Evolutionary conservation across 2,888 invertebrate species (phyloP), one percentile per base, ranked within the genome.

Genomic region (Parnassius smintheus): DNA sequence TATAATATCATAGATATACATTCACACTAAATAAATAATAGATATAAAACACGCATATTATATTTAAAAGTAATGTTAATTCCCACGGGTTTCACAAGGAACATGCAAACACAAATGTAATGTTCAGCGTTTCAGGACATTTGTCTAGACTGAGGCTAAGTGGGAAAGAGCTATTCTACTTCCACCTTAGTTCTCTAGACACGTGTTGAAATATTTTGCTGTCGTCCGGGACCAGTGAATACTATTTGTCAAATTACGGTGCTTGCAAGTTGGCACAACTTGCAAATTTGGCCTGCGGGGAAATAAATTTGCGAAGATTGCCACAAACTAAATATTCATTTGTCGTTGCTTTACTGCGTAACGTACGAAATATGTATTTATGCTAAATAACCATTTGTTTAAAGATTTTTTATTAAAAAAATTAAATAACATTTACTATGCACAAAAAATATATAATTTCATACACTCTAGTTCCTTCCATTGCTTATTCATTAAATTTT

Each of bases 131-230:
- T 54, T 61, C 71, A 72, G 72, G 75, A 76, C 76, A 82, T 80
- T 79, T 74, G 82, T 85, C 84, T 81, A 80, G 82, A 82, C 81
- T 71, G 75, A 72, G 73, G 69, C 73, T 69, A 71, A 74, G 69
- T 72, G 73, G 68, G 69, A 69, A 72, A 69, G 68, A 66, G 73
- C 68, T 75, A 9, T 7, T 35, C 3, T 7, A 35, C 70, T 70
- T 73, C 70, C 73, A 69, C 72, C 73, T 73, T 72, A 75, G 69
- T 66, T 60, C 67, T 61, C 62, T 59, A 65, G 70, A 70, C 70
- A 72, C 70, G 70, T 70, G 71, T 68, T 67, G 66, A 74, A 74
- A 77, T 74, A 70, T 73, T 65, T 66, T 66, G 66, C 68, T 66
- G 69, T 68, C 64, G 64, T 67, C 57, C 57, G 44, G 18, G 54